Evolutionary conservation across 2,797 vertebrate genomes (phyloP).

Genomic region (Oceanodroma leucorhoa): DNA sequence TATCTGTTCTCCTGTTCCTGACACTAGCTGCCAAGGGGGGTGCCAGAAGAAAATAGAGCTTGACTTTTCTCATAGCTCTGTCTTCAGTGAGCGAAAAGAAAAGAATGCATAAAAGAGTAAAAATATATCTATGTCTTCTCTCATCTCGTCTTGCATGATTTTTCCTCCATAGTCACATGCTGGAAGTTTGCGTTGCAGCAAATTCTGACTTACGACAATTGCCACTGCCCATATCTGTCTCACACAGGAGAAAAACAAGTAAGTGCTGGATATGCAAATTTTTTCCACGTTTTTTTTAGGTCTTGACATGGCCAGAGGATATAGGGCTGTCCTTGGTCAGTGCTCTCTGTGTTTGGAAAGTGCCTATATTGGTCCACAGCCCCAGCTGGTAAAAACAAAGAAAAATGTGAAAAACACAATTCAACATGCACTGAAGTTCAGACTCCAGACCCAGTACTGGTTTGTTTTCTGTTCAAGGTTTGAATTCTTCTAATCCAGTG

Average conservation of each 20-base stretch:
- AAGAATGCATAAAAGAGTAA: not conserved
- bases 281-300: not conserved
- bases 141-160: not conserved
- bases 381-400: not conserved
- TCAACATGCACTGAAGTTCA: not conserved
- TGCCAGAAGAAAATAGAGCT: not conserved
- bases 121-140: not conserved
- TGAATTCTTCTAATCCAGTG: conserved; percentile 13
- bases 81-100: not conserved
- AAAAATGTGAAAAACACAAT: not conserved
- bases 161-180: not conserved
- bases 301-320: not conserved
- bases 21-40: not conserved
- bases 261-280: not conserved
- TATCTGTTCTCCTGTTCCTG: not conserved
- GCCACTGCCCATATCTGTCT: not conserved
- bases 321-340: not conserved
- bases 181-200: not conserved
- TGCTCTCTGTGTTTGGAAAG: not conserved
- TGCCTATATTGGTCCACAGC: not conserved
- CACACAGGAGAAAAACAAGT: not conserved
- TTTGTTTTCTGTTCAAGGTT: conserved; percentile 30
- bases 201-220: not conserved
- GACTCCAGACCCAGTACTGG: not conserved
- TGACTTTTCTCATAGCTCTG: not conserved